Percentiles rank a stretch among this genome's conserved stretches.
Evolutionary conservation across 1,140 invertebrate genomes (phyloP).

Genomic region (Vollenhovia emeryi): DNA sequence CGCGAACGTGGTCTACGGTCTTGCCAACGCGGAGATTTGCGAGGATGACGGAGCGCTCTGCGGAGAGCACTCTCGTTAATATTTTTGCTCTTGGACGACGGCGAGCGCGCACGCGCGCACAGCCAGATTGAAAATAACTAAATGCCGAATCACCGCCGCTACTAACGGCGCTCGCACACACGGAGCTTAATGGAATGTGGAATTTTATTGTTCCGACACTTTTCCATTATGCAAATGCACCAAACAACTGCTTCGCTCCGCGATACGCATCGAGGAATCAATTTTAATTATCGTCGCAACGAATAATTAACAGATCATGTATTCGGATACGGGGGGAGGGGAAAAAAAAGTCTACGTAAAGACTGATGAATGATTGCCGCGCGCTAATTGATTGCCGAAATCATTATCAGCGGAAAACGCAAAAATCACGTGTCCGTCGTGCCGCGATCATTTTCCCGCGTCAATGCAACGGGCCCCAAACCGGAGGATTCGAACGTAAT

Average conservation of each 20-base stretch:
- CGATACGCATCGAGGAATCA: conserved; percentile 53
- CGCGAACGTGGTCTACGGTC: conserved; percentile 60
- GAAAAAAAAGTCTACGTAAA: conserved; percentile 51
- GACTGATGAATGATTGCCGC: conserved; percentile 27
- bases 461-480: neutral
- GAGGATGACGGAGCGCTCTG: conserved; percentile 64
- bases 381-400: conserved; percentile 48
- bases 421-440: conserved; percentile 4
- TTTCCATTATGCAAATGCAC: conserved; percentile 54
- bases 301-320: conserved; percentile 53
- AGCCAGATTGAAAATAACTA: conserved; percentile 65
- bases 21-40: conserved; percentile 62
- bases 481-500: conserved; percentile 26
- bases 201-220: conserved; percentile 58
- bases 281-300: conserved; percentile 46
- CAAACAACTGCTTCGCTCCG: conserved; percentile 45
- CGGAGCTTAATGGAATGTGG: conserved; percentile 56
- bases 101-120: neutral
- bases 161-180: conserved; percentile 56
- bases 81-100: conserved; percentile 56
- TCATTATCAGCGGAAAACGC: conserved; percentile 33
- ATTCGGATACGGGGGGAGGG: conserved; percentile 14
- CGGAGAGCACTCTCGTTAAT: conserved; percentile 66
- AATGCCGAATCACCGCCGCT: conserved; percentile 61
- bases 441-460: neutral